A percentile compares a stretch with the other conserved stretches of the same genome.
phyloP scores from a whole-genome alignment of 1,140 invertebrate species.

The Zaprionus ghesquierei region DNA sequence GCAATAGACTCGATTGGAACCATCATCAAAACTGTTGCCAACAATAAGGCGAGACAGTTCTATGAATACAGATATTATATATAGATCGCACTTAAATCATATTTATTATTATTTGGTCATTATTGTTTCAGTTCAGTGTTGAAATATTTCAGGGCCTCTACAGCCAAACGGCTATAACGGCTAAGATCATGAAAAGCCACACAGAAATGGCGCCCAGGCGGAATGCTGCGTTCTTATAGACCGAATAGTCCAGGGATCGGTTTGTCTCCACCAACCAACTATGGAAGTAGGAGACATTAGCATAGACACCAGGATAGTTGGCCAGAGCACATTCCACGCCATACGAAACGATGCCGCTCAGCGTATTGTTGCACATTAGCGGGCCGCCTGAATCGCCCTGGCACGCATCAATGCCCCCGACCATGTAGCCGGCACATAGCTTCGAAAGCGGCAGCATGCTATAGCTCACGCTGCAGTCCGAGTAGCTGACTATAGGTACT shows the following conservation, averaged over 20 bases:
- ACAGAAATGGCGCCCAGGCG: not conserved
- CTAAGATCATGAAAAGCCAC: slow-evolving; percentile 1
- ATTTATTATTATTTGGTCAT: slow-evolving; percentile 21
- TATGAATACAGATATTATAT: not conserved
- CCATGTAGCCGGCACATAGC: slow-evolving; percentile 56
- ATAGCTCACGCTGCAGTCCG: slow-evolving; percentile 39
- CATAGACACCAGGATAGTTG: slow-evolving; percentile 86
- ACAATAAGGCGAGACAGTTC: not conserved
- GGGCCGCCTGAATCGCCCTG: slow-evolving; percentile 82
- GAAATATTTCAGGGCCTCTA: not conserved
- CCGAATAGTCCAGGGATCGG: slow-evolving; percentile 46
- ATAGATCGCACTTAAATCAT: slow-evolving; percentile 9
- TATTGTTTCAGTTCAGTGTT: slow-evolving; percentile 5
- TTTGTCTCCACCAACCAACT: slow-evolving; percentile 83
- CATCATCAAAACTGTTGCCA: not conserved
- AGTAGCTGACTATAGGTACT: slow-evolving; percentile 39
- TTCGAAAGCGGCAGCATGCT: slow-evolving; percentile 2
- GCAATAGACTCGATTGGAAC: not conserved
- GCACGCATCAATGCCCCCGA: slow-evolving; percentile 67
- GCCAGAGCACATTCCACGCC: slow-evolving; percentile 85
- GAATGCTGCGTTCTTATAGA: slow-evolving; percentile 25
- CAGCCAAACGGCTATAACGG: not conserved
- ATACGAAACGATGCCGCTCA: slow-evolving; percentile 84
- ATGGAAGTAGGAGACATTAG: slow-evolving; percentile 85
- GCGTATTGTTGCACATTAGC: slow-evolving; percentile 52